Evolutionary conservation across 2,113 vertebrate genomes (phyloP), one percentile per base, ranked within the genome.

Genomic region (Oryzias woworae): DNA sequence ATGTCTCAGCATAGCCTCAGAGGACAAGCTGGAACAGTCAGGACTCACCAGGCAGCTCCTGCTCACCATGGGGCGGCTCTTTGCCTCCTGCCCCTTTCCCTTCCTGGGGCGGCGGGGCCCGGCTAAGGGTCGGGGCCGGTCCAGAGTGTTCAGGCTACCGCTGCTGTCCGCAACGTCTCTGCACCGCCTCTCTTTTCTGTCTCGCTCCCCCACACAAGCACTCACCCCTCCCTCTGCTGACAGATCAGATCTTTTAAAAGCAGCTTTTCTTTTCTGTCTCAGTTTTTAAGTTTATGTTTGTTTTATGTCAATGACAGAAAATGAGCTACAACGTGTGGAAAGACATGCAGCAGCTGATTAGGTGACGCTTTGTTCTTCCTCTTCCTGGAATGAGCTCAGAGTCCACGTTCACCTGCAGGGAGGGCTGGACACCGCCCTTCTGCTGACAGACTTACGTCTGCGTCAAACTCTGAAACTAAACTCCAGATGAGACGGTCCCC

Each of bases 381-480:
- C 77, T 85, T 85, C 81, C 80, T 77, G 76, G 61, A 84, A 88
- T 90, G 87, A 91, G 85, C 81, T 90, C 86, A 91, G 85, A 63
- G 66, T 82, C 75, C 77, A 84, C 81, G 78, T 79, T 77, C 58
- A 53, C 49, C 52, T 45, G 57, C 22, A 28, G 50, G 45, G 23
- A 12, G 46, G 66, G 28, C 16, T 62, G 41, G 46, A 66, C 73
- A 81, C 66, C 69, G 42, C 78, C 80, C 61, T 75, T 64, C 36
- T 36, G 8, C 36, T 36, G 10, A 36, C 36, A 36, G 36, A 36
- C 8, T 10, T 10, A 36, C 2, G 10, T 36, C 36, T 36, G 36
- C 10, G 26, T 28, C 26, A 28, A 6, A 28, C 26, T 28, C 20
- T 20, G 20, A 20, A 20, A 20, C 20, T 20, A 20, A 20, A 20